Conservation (phyloP, 2,888 invertebrate species). For the Lochmaea capreae region DNA sequence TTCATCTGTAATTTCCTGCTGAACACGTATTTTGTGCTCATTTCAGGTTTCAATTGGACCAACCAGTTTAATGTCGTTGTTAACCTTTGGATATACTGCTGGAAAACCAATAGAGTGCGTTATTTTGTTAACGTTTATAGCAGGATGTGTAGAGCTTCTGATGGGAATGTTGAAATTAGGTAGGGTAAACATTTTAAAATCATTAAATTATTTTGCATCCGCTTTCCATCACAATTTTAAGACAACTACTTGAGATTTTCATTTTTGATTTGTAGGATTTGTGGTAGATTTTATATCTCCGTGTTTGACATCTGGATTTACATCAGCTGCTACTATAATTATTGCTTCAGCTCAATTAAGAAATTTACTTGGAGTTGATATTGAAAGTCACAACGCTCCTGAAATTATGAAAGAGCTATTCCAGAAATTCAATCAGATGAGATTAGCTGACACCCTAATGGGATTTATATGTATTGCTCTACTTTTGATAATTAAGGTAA, state of each 20-base stretch:
- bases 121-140: slow-evolving; percentile 80
- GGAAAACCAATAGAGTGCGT: slow-evolving; percentile 79
- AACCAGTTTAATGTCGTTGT: slow-evolving; percentile 90
- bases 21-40: too few species aligned
- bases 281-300: slow-evolving; percentile 86
- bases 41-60: slow-evolving; percentile 82
- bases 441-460: slow-evolving; percentile 73
- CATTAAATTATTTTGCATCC: too few species aligned
- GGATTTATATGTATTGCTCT: slow-evolving; percentile 75
- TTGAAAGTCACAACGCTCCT: slow-evolving; percentile 75
- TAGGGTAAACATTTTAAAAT: slow-evolving; percentile 59
- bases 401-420: slow-evolving; percentile 70
- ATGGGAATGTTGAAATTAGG: slow-evolving; percentile 88
- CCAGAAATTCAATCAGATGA: slow-evolving; percentile 67
- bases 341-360: slow-evolving; percentile 82
- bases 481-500: slow-evolving; percentile 77
- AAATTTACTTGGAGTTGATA: slow-evolving; percentile 77
- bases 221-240: too few species aligned
- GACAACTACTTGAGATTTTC: slow-evolving; percentile 36
- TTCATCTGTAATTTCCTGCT: too few species aligned
- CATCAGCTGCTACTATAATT: slow-evolving; percentile 84
- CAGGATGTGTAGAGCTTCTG: slow-evolving; percentile 80
- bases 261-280: slow-evolving; percentile 72
- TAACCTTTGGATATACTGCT: slow-evolving; percentile 80
- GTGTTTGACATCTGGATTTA: slow-evolving; percentile 86